Evolutionary conservation across 1,140 invertebrate species (phyloP).

Genomic region (Archivesica marissinica): DNA sequence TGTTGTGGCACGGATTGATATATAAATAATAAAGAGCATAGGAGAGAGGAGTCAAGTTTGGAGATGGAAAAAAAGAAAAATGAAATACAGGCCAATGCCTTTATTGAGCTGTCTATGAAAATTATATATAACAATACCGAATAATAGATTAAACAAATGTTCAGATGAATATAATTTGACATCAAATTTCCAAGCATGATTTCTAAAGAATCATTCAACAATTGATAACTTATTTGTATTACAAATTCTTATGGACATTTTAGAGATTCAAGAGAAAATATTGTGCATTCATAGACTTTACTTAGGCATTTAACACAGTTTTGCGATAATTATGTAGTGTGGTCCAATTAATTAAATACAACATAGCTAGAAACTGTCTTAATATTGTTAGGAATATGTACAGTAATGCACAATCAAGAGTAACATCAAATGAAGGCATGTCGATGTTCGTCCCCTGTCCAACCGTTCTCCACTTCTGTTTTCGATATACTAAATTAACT

Average conservation of each 20-base stretch:
- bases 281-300: conserved; percentile 26
- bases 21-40: too few relatives aligned
- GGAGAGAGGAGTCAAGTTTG: too few relatives aligned
- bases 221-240: conserved; percentile 60
- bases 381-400: background rate
- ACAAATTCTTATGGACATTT: conserved; percentile 7
- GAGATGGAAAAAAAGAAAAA: too few relatives aligned
- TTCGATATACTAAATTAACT: background rate
- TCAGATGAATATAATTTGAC: conserved; percentile 26
- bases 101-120: conserved; percentile 52
- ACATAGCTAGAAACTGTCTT: background rate
- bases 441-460: background rate
- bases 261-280: conserved; percentile 22
- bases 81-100: conserved; percentile 48
- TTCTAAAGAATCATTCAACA: conserved; percentile 51
- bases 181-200: conserved; percentile 52
- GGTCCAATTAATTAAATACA: background rate
- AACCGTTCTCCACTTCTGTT: background rate
- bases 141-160: conserved; percentile 37
- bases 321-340: background rate
- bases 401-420: background rate
- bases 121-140: conserved; percentile 39
- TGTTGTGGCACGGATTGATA: too few relatives aligned
- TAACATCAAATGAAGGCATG: background rate
- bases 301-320: background rate